phyloP scores from a whole-genome alignment of 2,888 invertebrate species.

The Leptothorax acervorum region DNA sequence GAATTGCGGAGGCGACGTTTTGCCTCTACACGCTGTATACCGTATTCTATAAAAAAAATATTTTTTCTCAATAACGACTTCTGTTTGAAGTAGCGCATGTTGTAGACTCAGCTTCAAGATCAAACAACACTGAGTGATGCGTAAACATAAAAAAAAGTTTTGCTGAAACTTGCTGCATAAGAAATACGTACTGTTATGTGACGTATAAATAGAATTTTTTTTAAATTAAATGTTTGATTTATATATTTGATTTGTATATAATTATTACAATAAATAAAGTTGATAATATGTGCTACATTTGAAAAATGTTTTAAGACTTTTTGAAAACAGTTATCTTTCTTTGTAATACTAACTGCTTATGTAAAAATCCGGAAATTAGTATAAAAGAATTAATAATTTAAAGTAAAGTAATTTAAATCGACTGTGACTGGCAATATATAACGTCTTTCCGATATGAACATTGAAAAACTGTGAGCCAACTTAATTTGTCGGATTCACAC shows the following conservation, averaged over 20 bases:
- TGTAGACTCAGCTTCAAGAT: conserved; percentile 21
- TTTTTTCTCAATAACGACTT: conserved; percentile 20
- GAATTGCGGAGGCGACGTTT: conserved; percentile 34
- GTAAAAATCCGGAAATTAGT: neutral
- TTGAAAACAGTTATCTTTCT: neutral
- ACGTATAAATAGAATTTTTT: neutral
- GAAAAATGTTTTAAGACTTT: neutral
- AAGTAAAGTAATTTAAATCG: too few relatives aligned
- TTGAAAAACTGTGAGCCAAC: too few relatives aligned
- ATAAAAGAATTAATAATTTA: conserved; percentile 11
- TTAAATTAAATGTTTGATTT: neutral
- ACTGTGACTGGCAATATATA: too few relatives aligned
- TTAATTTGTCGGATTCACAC: too few relatives aligned
- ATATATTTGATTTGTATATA: neutral
- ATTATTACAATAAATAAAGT: neutral
- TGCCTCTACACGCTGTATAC: neutral
- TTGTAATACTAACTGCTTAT: neutral
- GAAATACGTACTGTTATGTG: neutral
- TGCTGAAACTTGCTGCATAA: neutral
- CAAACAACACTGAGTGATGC: conserved; percentile 13
- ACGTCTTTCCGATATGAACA: too few relatives aligned
- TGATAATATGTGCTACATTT: too few relatives aligned
- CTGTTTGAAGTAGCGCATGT: conserved; percentile 3
- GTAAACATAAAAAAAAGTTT: neutral
- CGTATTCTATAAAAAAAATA: conserved; percentile 8